Base-by-base conservation (phyloP, 2,888 invertebrate species). In the Tanytarsus gracilentus region DNA sequence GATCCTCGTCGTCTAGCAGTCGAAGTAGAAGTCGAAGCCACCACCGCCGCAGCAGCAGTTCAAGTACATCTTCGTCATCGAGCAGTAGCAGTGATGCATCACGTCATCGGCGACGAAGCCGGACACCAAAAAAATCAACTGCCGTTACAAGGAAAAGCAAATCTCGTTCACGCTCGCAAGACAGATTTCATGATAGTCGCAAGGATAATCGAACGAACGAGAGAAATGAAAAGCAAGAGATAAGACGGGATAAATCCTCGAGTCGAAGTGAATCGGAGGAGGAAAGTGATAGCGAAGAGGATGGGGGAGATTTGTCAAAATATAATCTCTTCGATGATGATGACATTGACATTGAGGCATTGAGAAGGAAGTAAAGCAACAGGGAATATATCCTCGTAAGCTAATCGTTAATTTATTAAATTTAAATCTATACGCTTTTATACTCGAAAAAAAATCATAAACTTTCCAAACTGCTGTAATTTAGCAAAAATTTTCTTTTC, bases 281-380 rank as follows among this genome's bases (percentile, higher is more conserved):
- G 2, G 44, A 44, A 5, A 8, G 11, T 14, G 40, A 40, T 18
- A 21, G 23, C 9, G 39, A 59, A 11, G 40, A 56, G 6, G 29
- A 16, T 26, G 59, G 49, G 23, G 60, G 23, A 26, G 50, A 50
- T 50, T 30, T 60, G 18, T 49, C 60, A 39, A 60, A 60, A 48
- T 60, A 60, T 18, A 60, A 50, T 50, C 11, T 60, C 5, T 60
- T 49, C 23, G 60, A 60, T 36, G 60, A 55, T 25, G 55, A 60
- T 26, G 50, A 58, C 25, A 26, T 56, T 36, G 58, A 58, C n/a
- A 40, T 58, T 18, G 58, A 44, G 30, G 39, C 40, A 4, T 21
- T 58, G 5, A 58, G 36, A 48, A 18, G 21, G 18, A 49, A 29
- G 29, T 14, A 29, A 48, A 50, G 25, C 36, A 36, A 30, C n/a